Evolutionary conservation across 2,113 vertebrate genomes (phyloP).

Genomic region (Sclerurus mexicanus): DNA sequence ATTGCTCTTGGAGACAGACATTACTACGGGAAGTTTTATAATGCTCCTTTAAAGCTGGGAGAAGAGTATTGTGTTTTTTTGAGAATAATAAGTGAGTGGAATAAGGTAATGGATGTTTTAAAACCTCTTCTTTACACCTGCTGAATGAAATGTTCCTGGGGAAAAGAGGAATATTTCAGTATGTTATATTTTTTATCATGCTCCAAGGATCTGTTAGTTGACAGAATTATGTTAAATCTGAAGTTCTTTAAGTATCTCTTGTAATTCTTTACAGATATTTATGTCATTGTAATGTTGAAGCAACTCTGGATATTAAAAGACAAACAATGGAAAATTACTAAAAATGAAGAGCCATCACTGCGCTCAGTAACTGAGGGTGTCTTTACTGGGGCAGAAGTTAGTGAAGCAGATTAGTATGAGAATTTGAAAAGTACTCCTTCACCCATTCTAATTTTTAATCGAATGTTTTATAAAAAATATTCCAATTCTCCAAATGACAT

Average conservation of each 20-base stretch:
- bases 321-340: background rate
- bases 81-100: constrained; percentile 87
- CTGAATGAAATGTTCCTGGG: background rate
- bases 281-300: background rate
- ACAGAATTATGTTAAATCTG: background rate
- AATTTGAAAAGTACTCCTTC: background rate
- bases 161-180: background rate
- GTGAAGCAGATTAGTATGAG: background rate
- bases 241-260: background rate
- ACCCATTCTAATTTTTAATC: background rate
- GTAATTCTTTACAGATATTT: background rate
- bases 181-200: background rate
- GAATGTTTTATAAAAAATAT: background rate
- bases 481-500: background rate
- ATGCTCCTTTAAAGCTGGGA: constrained; percentile 85
- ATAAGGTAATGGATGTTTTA: constrained; percentile 74
- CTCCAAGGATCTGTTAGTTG: background rate
- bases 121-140: background rate
- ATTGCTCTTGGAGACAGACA: constrained; percentile 86
- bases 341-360: background rate
- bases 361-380: background rate
- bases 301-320: background rate
- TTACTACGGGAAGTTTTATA: constrained; percentile 85
- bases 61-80: constrained; percentile 86
- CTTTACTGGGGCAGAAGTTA: background rate